Percentiles rank a stretch among this genome's conserved stretches.
phyloP scores from a whole-genome alignment of 2,797 vertebrate genomes.

The Mormyrops boulengeri region DNA sequence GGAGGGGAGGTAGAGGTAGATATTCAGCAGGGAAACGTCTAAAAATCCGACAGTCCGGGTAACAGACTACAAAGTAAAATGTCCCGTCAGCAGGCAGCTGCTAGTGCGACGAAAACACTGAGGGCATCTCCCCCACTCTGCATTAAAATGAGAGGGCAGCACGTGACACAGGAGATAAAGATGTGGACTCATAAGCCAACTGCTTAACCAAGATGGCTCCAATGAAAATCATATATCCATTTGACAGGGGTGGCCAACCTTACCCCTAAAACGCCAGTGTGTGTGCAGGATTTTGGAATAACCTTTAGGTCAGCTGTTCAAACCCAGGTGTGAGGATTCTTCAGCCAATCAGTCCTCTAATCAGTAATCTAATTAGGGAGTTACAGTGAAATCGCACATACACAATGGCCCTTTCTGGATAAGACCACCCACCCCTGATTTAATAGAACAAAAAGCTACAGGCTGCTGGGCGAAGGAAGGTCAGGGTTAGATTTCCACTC shows the following conservation, averaged over 20 bases:
- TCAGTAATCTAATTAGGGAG: neutral
- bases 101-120: neutral
- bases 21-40: neutral
- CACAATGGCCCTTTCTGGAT: neutral
- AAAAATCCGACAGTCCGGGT: neutral
- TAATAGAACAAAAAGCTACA: neutral
- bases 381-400: neutral
- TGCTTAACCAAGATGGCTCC: neutral
- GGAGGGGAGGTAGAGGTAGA: neutral
- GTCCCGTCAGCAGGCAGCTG: neutral
- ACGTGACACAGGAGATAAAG: neutral
- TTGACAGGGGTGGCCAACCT: neutral
- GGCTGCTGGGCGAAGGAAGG: neutral
- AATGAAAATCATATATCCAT: neutral
- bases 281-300: neutral
- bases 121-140: neutral
- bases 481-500: neutral
- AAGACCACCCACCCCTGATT: neutral
- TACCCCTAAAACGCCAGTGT: neutral
- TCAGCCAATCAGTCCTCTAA: neutral
- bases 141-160: neutral
- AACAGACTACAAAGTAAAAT: neutral
- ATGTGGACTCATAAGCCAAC: neutral
- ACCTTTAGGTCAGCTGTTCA: neutral
- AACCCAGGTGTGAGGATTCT: neutral